phyloP scores from a whole-genome alignment of 2,888 invertebrate species.

The Acronicta alni region DNA sequence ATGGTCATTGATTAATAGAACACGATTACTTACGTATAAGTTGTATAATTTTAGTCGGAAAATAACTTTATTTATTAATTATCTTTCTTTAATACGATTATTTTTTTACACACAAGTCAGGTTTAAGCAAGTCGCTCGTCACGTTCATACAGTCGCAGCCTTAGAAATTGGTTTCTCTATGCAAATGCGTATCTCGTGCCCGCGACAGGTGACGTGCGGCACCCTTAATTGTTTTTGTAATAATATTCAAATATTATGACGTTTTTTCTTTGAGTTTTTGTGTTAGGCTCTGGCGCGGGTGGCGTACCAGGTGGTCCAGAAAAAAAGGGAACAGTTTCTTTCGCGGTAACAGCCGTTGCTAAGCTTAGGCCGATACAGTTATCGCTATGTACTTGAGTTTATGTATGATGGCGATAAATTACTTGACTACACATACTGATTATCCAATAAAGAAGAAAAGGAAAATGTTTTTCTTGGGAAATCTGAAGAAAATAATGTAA shows the following conservation, averaged over 20 bases:
- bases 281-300: conserved; percentile 79
- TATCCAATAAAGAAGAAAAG: conserved; percentile 13
- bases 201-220: conserved; percentile 87
- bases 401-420: conserved; percentile 1
- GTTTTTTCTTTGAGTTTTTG: conserved; percentile 82
- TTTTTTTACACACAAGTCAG: not conserved
- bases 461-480: conserved; percentile 16
- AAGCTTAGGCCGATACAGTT: conserved; percentile 53
- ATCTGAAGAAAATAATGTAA: conserved; percentile 11
- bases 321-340: conserved; percentile 77
- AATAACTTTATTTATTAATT: no score
- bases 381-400: conserved; percentile 18
- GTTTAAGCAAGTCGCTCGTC: conserved; percentile 47
- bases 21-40: no score
- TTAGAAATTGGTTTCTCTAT: conserved; percentile 83
- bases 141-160: conserved; percentile 60
- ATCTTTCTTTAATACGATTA: no score
- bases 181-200: conserved; percentile 87
- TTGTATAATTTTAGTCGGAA: no score
- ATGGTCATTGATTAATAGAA: no score
- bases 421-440: not conserved
- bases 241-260: conserved; percentile 89
- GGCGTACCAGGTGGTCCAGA: conserved; percentile 86
- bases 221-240: conserved; percentile 88
- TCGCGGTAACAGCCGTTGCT: conserved; percentile 80